phyloP scores from a whole-genome alignment of 2,797 vertebrate genomes.

The Pelobates cultripes region DNA sequence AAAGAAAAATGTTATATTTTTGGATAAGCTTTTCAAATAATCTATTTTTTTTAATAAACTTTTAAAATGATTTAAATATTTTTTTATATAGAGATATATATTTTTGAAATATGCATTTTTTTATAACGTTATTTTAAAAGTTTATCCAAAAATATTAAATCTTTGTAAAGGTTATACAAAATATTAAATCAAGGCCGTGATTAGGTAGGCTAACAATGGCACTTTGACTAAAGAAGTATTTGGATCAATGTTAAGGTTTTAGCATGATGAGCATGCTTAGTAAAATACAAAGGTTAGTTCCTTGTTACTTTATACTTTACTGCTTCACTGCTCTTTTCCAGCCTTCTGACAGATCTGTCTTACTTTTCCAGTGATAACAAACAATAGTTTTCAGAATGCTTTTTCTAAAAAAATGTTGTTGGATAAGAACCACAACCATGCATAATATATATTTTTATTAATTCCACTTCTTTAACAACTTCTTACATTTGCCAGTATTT shows the following conservation, averaged over 20 bases:
- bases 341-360: constrained; percentile 2
- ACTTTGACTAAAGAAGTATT: background rate
- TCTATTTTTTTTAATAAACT: too few species aligned
- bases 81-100: too few species aligned
- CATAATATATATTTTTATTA: background rate
- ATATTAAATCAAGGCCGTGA: too few species aligned
- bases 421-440: constrained; percentile 6
- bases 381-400: constrained; percentile 7
- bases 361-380: constrained; percentile 6
- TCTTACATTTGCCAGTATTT: background rate
- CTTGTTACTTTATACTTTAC: constrained; percentile 2
- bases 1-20: too few species aligned
- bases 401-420: constrained; percentile 23
- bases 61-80: too few species aligned
- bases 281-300: background rate
- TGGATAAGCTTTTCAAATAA: too few species aligned
- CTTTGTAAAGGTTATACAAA: too few species aligned
- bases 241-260: background rate
- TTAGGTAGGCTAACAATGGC: too few species aligned
- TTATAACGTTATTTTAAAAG: too few species aligned
- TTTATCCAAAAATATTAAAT: too few species aligned
- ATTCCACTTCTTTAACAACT: constrained; percentile 5
- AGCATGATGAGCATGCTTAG: background rate
- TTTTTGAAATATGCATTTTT: too few species aligned
- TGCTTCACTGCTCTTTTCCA: constrained; percentile 6